These are phyloP conservation scores for Yoshiicerus persimilis DNA, from an alignment of 1,140 invertebrate species.

Conservation along the genomic window DNA sequence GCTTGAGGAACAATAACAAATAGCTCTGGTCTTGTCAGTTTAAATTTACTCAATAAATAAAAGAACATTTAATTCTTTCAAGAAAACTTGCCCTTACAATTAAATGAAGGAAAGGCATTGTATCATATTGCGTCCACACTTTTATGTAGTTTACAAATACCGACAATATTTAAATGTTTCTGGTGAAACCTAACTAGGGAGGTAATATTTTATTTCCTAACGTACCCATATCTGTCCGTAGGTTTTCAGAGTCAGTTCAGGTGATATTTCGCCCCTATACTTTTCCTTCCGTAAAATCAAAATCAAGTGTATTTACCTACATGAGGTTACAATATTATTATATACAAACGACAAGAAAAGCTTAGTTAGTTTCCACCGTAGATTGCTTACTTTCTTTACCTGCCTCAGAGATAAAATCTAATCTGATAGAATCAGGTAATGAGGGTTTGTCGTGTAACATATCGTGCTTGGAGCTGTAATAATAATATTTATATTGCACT, in stretches of 20 bases:
- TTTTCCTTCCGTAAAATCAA: not conserved
- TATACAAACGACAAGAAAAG: not conserved
- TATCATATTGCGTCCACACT: not conserved
- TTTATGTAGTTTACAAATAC: not conserved
- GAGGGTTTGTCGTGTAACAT: conserved; percentile 26
- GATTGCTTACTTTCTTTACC: not conserved
- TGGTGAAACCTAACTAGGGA: not conserved
- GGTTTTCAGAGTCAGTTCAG: not conserved
- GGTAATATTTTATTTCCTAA: not conserved
- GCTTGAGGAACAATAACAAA: not conserved
- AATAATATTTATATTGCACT: not conserved
- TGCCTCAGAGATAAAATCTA: not conserved
- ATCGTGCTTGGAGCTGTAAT: not conserved
- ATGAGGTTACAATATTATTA: not conserved
- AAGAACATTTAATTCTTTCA: not conserved
- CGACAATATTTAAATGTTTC: not conserved
- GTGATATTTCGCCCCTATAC: not conserved
- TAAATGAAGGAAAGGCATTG: not conserved
- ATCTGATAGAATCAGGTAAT: conserved; percentile 5
- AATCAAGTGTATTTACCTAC: not conserved
- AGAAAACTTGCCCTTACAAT: not conserved
- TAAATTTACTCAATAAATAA: not conserved
- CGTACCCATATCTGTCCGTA: not conserved
- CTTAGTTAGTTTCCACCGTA: not conserved
- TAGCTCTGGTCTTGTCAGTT: not conserved